A percentile compares a stretch with the other conserved stretches of the same genome.
phyloP scores from a whole-genome alignment of 2,113 vertebrate species.

The Chlamydotis undulata region DNA sequence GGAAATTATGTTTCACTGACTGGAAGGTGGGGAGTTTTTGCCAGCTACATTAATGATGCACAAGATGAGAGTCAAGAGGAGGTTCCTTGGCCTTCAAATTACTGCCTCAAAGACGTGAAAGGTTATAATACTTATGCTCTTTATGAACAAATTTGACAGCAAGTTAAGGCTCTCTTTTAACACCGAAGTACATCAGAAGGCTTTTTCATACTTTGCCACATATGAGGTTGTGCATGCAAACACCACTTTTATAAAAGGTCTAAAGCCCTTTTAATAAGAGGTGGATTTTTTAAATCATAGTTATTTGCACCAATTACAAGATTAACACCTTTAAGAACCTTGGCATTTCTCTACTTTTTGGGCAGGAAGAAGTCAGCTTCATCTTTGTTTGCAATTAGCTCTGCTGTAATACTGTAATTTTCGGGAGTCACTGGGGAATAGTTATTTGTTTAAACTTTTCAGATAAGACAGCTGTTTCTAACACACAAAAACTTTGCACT shows the following conservation, averaged over 20 bases:
- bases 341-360: neutral
- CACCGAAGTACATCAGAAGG: neutral
- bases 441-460: neutral
- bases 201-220: neutral
- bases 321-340: neutral
- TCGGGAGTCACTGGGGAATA: neutral
- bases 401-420: neutral
- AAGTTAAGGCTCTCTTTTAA: neutral
- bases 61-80: neutral
- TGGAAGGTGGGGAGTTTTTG: fast-evolving
- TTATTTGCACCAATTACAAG: neutral
- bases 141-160: neutral
- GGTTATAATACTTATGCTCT: neutral
- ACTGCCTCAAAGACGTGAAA: neutral
- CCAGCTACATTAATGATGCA: neutral
- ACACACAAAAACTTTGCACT: neutral
- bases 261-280: neutral
- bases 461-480: neutral
- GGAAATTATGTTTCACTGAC: neutral
- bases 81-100: neutral
- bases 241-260: neutral
- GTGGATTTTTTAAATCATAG: neutral
- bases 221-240: neutral
- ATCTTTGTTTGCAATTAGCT: neutral
- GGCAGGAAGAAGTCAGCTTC: neutral